Conservation (phyloP, 2,797 vertebrate species). For the Pangasius djambal region DNA sequence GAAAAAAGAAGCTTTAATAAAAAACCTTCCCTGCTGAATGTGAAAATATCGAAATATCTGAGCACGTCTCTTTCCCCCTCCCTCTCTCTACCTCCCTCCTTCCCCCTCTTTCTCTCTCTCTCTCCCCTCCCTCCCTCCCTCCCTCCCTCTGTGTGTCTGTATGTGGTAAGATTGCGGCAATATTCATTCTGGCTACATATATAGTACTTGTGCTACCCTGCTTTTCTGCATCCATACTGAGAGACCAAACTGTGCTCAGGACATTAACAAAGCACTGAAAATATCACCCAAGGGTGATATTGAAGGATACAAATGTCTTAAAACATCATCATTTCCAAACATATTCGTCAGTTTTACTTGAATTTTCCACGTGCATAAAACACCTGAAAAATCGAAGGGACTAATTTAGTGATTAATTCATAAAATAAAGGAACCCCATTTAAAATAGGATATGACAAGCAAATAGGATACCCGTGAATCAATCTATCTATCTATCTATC, state of each 20-base stretch:
- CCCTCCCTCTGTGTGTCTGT: not conserved
- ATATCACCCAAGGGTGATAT: not conserved
- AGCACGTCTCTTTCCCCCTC: slow-evolving; percentile 34
- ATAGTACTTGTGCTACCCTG: slow-evolving; percentile 39
- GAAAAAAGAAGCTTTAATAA: slow-evolving; percentile 60
- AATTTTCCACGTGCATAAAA: slow-evolving; percentile 59
- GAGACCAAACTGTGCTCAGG: not conserved
- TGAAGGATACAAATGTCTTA: slow-evolving; percentile 18
- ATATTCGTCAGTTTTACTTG: slow-evolving; percentile 55
- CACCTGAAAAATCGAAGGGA: not conserved
- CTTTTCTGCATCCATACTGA: not conserved
- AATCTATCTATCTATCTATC: too few species aligned
- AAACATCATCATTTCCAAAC: slow-evolving; percentile 40
- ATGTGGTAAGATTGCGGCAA: slow-evolving; percentile 47
- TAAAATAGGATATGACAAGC: not conserved
- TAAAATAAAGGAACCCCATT: not conserved
- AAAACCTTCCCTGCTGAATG: slow-evolving; percentile 52
- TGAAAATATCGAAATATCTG: slow-evolving; percentile 53
- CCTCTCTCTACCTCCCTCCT: not conserved
- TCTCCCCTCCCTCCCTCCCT: not conserved
- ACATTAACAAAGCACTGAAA: not conserved
- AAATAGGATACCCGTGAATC: too few species aligned
- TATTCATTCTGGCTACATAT: slow-evolving; percentile 56
- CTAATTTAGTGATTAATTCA: not conserved
- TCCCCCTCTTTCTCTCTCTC: not conserved